Evolutionary conservation across 2,888 invertebrate genomes (phyloP), one percentile per base, ranked within the genome.

Genomic region (Abrostola tripartita): DNA sequence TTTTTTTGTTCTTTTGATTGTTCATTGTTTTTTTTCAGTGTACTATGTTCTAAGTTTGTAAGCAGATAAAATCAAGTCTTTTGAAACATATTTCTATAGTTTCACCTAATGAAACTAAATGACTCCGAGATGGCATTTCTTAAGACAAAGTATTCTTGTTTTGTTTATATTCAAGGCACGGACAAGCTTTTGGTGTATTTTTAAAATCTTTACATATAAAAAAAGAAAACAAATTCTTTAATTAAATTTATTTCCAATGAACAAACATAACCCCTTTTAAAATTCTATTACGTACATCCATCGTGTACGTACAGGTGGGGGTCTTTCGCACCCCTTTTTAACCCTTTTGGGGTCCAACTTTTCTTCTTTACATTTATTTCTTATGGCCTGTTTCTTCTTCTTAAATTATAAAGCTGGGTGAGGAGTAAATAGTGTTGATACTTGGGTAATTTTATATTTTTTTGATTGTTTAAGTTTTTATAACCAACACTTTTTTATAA

Each of bases 361-460:
- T 93, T 94, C 93, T 94, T 94, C 94, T 94, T 94, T 94, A 92
- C 94, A 94, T 94, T 94, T 94, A 94, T 94, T 94, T 94, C 94
- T 94, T 94, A 94, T 94, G 92, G 93, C 93, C 93, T 94, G 94
- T 94, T 94, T 94, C 94, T 94, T 94, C 94, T 94, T 94, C 94
- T 94, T 94, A 94, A 94, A 94, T 94, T 94, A 94, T 94, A 93
- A 93, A 94, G 90, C 86, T 90, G 81, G 68, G 68, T 78, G 74
- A 66, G 81, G 89, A 83, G 63, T 42, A 4, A 79, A 68, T 9
- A 6, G 72, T 83, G 77, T 93, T 92, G 92, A 90, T 92, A 92
- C 91, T 93, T 88, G 61, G 9, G 5, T 42, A 59, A 57, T 73
- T 65, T 61, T 55, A 57, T 10, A 24, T 53, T 61, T 37, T 38